Evolutionary conservation across 2,113 vertebrate genomes (phyloP), one percentile per base, ranked within the genome.

Genomic region (Cyphomyrus discorhynchus): DNA sequence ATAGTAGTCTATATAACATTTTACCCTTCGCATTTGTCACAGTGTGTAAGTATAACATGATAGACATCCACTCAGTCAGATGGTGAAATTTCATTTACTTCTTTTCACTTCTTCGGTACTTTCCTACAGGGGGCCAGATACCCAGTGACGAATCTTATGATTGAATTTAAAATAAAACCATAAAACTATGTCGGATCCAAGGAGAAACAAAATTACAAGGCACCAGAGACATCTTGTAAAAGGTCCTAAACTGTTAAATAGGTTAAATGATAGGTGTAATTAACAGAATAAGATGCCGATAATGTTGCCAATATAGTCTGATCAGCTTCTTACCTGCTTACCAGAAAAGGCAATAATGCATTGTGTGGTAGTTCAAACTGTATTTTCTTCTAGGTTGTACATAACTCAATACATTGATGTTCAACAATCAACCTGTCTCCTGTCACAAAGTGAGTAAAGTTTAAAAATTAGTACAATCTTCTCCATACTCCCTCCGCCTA

Each of bases 281-380:
- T 31, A 39, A 35, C 13, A 9, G 27, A 19, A 31, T 9, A 53
- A 53, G 50, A 15, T 87, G 86, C 13, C 42, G 50, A 24, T 8
- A 9, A 56, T 6, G 31, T n/a, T 31, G 45, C n/a, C 9, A 86
- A 24, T 4, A 27, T 17, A 39, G 82, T 15, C 24, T 85, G 74
- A 86, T n/a, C 66, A 42, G 11, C 11, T 17, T 42, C 35, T 8
- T 92, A 99, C 98, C 97, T 99, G 98, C 91, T 99, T 99, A 92
- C 99, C 99, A 0, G 98, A 98, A 90, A 99, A 99, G 0, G 98
- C 98, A 19, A 98, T 93, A 87, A 99, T 99, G 92, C 97, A 98
- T 92, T 98, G 98, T 99, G 95, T 99, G 98, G 94, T 99, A 99
- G 27, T 99, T 99, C 4, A 99, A 96, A 92, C 98, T 99, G n/a